Percentiles rank a stretch among this genome's conserved stretches.
Evolutionary conservation across 1,140 invertebrate genomes (phyloP).

Genomic region (Dreissena polymorpha): DNA sequence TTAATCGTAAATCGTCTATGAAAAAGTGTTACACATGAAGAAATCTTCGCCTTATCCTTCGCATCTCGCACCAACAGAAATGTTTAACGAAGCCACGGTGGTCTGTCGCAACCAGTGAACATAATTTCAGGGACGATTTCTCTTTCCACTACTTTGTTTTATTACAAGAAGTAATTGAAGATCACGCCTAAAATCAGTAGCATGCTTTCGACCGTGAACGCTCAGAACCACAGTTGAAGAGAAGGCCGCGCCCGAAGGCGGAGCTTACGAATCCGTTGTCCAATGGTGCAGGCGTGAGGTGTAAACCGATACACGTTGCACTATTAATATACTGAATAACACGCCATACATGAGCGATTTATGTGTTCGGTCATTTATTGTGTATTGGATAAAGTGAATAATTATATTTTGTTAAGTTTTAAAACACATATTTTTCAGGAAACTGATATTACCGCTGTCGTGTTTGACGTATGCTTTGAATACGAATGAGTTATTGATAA

Average conservation of each 20-base stretch:
- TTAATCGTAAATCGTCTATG: constrained; percentile 47
- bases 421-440: background rate
- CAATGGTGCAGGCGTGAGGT: constrained; percentile 13
- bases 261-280: background rate
- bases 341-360: too few species aligned
- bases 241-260: constrained; percentile 19
- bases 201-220: constrained; percentile 53
- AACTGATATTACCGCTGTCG: background rate
- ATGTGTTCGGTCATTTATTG: background rate
- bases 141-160: constrained; percentile 58
- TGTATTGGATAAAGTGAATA: background rate
- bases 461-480: background rate
- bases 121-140: constrained; percentile 56
- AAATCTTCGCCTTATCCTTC: constrained; percentile 22
- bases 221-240: constrained; percentile 16
- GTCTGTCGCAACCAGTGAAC: constrained; percentile 47
- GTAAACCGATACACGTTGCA: constrained; percentile 25
- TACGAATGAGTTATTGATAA: background rate
- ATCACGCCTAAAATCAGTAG: constrained; percentile 53
- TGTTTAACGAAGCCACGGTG: constrained; percentile 19
- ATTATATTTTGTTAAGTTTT: background rate
- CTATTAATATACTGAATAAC: too few species aligned
- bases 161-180: constrained; percentile 49
- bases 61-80: constrained; percentile 39
- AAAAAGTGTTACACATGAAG: constrained; percentile 55